Base-by-base conservation (phyloP, 2,888 invertebrate genomes). In the Gasteruption jaculator region DNA sequence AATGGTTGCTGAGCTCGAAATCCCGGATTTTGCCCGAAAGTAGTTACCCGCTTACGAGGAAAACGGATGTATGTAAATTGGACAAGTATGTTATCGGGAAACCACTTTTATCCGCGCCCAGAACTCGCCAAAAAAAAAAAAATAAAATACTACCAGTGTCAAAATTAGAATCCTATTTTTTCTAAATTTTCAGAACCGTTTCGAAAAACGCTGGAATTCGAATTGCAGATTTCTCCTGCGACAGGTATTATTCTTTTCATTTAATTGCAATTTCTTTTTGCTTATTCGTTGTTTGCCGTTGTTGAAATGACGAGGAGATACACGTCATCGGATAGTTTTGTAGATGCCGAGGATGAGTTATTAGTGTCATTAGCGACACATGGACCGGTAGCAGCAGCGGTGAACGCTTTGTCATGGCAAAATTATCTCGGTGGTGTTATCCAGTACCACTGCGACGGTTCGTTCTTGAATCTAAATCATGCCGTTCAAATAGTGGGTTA, bases 401-500 rank as follows among this genome's bases (percentile, higher is more conserved):
- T 91, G 1, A 91, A 91, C 69, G 91, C 90, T 0, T 74, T 85
- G 19, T 80, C 83, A 1, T 91, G 91, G 91, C 87, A 90, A 70
- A 82, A 89, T 70, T 91, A 91, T 64, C 73, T 89, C 6, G 88
- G 87, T 1, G 91, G 91, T 0, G 79, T 90, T 22, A 86, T 91
- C 59, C 85, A 88, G 62, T 86, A 77, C 61, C 84, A 90, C 58
- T 91, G 91, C 74, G 80, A 82, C 39, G 78, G 78, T 3, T 66
- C 73, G 1, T 65, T 75, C 0, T 38, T 58, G 1, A 75, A 75
- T 26, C 68, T 86, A n/a, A 90, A 91, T 67, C 91, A 91, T 61
- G 90, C 90, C 0, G 87, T 89, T 0, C 80, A 88, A 64, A 74
- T 91, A 36, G 83, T 91, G 0, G 91, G 92, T 1, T 92, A 91